Conservation (phyloP, 2,888 invertebrate species). For the Diaphora mendica region DNA sequence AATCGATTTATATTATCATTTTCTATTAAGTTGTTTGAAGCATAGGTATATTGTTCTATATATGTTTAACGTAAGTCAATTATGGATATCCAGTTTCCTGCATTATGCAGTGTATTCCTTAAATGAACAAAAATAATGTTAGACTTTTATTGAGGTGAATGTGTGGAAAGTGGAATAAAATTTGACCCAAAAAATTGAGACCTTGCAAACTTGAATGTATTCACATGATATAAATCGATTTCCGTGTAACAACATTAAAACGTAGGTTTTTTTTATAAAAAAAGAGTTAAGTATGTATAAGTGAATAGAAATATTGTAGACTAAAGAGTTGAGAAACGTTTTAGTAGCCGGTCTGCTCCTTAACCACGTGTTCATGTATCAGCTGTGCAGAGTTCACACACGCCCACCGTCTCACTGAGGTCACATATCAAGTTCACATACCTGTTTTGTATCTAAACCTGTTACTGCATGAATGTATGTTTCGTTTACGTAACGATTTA, state of each 20-base stretch:
- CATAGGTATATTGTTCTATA: not conserved
- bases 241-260: not conserved
- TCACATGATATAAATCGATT: not conserved
- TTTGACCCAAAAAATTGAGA: not conserved
- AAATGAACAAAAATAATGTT: not conserved
- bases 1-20: constrained; percentile 22
- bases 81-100: not conserved
- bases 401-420: constrained; percentile 70
- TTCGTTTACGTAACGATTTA: constrained; percentile 52
- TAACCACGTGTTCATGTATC: constrained; percentile 65
- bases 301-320: not conserved
- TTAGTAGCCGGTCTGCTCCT: constrained; percentile 53
- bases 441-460: constrained; percentile 70
- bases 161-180: not conserved
- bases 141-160: not conserved
- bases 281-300: not conserved
- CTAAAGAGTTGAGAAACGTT: constrained; percentile 6
- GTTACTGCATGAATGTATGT: constrained; percentile 60
- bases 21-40: constrained; percentile 14
- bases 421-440: constrained; percentile 82
- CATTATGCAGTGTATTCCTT: not conserved
- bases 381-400: constrained; percentile 66
- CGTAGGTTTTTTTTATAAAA: not conserved
- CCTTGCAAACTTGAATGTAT: not conserved
- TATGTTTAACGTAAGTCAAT: not conserved